Evolutionary conservation across 2,888 invertebrate genomes (phyloP).

Genomic region (Ametastegia equiseti): DNA sequence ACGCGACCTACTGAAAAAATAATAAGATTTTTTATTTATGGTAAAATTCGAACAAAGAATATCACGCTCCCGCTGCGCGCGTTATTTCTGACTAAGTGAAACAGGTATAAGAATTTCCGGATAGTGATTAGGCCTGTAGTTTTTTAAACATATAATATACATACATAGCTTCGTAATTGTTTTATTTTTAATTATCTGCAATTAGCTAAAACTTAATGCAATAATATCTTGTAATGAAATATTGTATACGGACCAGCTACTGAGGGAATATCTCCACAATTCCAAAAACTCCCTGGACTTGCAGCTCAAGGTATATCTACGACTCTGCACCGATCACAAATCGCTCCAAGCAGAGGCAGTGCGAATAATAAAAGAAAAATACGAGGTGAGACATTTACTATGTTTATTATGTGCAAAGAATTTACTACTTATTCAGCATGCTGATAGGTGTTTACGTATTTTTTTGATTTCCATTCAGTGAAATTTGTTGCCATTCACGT

Average conservation of each 20-base stretch:
- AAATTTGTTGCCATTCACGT: background rate
- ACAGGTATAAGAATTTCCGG: too few relatives aligned
- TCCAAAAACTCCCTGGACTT: slow-evolving; percentile 57
- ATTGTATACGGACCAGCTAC: slow-evolving; percentile 56
- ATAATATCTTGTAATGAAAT: slow-evolving; percentile 11
- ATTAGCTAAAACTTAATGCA: slow-evolving; percentile 32
- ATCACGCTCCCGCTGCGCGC: too few relatives aligned
- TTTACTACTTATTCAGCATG: too few relatives aligned
- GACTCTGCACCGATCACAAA: slow-evolving; percentile 62
- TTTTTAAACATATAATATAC: too few relatives aligned
- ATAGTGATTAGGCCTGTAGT: too few relatives aligned
- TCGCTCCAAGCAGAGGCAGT: slow-evolving; percentile 66
- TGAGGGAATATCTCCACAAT: slow-evolving; percentile 63
- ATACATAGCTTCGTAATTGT: background rate
- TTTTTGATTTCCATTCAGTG: background rate
- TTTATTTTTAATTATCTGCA: background rate
- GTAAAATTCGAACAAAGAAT: too few relatives aligned
- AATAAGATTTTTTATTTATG: too few relatives aligned
- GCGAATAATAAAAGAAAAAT: slow-evolving; percentile 63
- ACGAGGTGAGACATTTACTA: slow-evolving; percentile 67
- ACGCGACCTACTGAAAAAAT: too few relatives aligned
- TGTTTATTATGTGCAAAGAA: too few relatives aligned
- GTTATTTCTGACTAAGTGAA: too few relatives aligned
- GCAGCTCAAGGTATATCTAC: slow-evolving; percentile 66
- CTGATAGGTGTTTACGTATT: too few relatives aligned